Evolutionary conservation across 2,888 invertebrate species (phyloP), one percentile per base, ranked within the genome.

Genomic region (Pheosia tremula): DNA sequence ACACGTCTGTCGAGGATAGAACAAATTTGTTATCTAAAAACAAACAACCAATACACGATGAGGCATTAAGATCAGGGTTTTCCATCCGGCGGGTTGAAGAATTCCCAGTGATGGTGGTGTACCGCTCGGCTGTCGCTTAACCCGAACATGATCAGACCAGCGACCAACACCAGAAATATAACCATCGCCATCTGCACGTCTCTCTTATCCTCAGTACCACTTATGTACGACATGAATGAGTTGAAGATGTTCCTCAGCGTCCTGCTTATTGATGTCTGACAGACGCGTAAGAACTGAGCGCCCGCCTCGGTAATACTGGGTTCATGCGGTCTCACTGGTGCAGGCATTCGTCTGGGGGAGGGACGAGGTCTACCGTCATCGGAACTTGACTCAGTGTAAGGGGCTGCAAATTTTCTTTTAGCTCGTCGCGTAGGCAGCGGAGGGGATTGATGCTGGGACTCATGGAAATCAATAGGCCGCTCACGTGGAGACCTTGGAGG

Each of bases 91-190:
- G 97, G 97, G 90, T 97, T 97, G 78, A 97, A 97, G 86, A 96
- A 97, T 85, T 97, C 97, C 97, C 97, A 97, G 77, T 97, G 97
- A 84, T 97, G 97, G 76, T 96, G 96, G 83, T 97, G 97, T 71
- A 97, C 95, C 58, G 96, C 96, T 61, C 96, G 95, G 67, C 96
- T 95, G 69, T 95, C 96, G 66, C 96, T 96, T 64, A 96, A 94
- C 58, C 97, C 96, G 69, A 97, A 94, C 87, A 98, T 94, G 67
- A 98, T 95, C 64, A 98, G 93, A 13, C 96, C 97, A 58, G 97
- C 96, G 49, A 98, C 95, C 68, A 98, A 91, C 58, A 98, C 95
- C 64, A 98, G 94, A 68, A 98, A 95, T 80, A 97, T 96, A 62
- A 97, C 96, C 76, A 97, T 93, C 5, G 97, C 96, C 80, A 97